Conservation (phyloP, 2,797 vertebrate genomes). For the Choloepus didactylus region DNA sequence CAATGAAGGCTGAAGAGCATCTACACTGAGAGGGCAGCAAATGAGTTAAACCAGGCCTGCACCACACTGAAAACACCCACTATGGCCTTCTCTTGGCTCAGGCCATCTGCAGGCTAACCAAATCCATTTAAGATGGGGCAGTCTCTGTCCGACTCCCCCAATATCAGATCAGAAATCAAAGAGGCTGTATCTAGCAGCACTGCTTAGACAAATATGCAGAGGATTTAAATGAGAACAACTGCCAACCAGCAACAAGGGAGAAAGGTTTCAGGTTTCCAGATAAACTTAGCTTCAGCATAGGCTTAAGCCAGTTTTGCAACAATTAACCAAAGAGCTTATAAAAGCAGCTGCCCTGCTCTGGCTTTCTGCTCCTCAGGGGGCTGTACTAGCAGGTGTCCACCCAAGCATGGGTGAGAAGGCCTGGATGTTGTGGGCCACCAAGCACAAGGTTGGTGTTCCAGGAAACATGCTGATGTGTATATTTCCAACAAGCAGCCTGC, state of each 20-base stretch:
- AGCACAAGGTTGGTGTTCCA: neutral
- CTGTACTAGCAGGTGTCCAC: neutral
- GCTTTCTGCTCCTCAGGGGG: constrained; percentile 37
- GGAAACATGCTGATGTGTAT: constrained; percentile 49
- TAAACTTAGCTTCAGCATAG: constrained; percentile 59
- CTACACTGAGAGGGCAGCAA: constrained; percentile 49
- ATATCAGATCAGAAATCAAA: constrained; percentile 59
- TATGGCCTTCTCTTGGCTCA: neutral
- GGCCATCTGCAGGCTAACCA: neutral
- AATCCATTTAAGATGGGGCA: constrained; percentile 7
- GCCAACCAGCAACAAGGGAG: constrained; percentile 39
- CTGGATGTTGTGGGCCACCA: constrained; percentile 26
- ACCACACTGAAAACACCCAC: constrained; percentile 9
- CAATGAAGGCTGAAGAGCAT: constrained; percentile 32
- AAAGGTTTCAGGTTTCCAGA: constrained; percentile 55
- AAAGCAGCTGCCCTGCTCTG: constrained; percentile 52
- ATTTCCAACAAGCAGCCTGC: constrained; percentile 28
- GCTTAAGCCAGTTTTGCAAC: constrained; percentile 65
- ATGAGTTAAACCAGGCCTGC: constrained; percentile 17
- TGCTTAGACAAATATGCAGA: constrained; percentile 36
- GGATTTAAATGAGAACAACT: constrained; percentile 63
- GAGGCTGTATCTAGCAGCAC: constrained; percentile 42
- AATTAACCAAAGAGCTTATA: constrained; percentile 61
- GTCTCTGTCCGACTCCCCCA: neutral
- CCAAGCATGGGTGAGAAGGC: constrained; percentile 32